Base-by-base conservation (phyloP, 1,140 invertebrate species). In the Eupeodes corollae region DNA sequence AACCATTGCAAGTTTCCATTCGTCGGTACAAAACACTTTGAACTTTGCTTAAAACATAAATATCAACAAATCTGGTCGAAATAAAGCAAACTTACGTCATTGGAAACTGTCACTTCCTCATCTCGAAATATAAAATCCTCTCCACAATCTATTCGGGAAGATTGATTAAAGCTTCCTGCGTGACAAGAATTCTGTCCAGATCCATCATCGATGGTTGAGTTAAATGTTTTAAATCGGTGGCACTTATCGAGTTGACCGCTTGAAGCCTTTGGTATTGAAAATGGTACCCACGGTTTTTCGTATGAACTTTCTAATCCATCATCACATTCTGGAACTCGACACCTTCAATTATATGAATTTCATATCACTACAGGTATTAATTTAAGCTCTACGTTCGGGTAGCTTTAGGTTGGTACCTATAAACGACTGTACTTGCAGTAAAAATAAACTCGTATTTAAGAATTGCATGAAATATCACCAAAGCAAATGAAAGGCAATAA, bases 1-100 rank as follows among this genome's bases (percentile, higher is more conserved):
- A 35, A 84, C 77, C 52, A 84, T 56, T 0, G 80, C 76, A 11
- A 83, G 65, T 63, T 77, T 83, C 82, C 82, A 86, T 52, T 82
- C 76, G 11, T 73, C 61, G 11, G 71, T 56, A 52, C 78, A 80
- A 15, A 74, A 73, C 2, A 80, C 66, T 42, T 70, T 60, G 56
- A 75, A 80, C 77, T 80, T 50, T 42, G 55, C 21, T 39, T 14
- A 57, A 51, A 44, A n/a, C n/a, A n/a, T n/a, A 26, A 26, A 26
- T 26, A 8, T 26, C 21, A 26, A 26, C 21, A 26, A 26, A 26
- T 26, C 8, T 8, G 21, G 21, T 26, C 21, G 3, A 5, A 26
- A 46, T 33, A 50, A 21, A 32, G 43, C 46, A 37, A 41, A 44
- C 47, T 40, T 49, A 60, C 63, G 56, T 68, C 63, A 15, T 56